phyloP scores from a whole-genome alignment of 2,113 vertebrate genomes.

The Lampris incognitus region DNA sequence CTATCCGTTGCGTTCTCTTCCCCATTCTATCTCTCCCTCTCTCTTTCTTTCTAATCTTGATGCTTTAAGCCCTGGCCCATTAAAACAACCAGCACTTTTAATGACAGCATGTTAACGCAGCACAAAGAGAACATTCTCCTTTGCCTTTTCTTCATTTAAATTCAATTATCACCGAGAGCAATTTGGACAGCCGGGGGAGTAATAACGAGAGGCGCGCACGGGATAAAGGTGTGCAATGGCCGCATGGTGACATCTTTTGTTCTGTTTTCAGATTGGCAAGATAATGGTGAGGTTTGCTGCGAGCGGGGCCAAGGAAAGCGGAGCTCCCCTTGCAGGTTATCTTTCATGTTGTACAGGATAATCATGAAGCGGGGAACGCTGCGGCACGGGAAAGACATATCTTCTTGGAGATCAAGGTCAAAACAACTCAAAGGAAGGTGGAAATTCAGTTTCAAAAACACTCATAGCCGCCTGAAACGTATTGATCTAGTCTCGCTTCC shows the following conservation, averaged over 20 bases:
- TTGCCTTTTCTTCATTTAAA: conserved; percentile 77
- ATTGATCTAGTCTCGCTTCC: conserved; percentile 76
- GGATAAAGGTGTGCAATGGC: conserved; percentile 71
- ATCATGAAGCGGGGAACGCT: conserved; percentile 74
- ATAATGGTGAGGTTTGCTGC: conserved; percentile 71
- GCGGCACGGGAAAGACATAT: conserved; percentile 70
- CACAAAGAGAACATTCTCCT: conserved; percentile 62
- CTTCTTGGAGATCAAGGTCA: conserved; percentile 82
- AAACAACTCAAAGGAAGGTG: conserved; percentile 81
- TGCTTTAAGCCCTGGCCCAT: conserved; percentile 60
- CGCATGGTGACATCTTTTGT: conserved; percentile 77
- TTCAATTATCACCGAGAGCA: conserved; percentile 70
- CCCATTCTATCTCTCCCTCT: conserved; percentile 40
- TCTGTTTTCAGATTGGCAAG: conserved; percentile 76
- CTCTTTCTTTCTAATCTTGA: conserved; percentile 27
- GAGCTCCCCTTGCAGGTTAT: conserved; percentile 75
- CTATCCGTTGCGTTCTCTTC: conserved; percentile 9
- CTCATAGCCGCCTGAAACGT: conserved; percentile 76
- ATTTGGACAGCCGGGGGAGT: conserved; percentile 73
- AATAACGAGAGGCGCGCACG: conserved; percentile 69
- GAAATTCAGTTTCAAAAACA: conserved; percentile 81
- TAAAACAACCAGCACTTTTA: conserved; percentile 66
- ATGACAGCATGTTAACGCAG: conserved; percentile 65
- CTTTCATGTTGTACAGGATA: conserved; percentile 80
- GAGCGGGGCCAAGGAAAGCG: conserved; percentile 67